These are phyloP conservation scores for Moxostoma hubbsi DNA, from an alignment of 2,797 vertebrate species.

Conservation along the genomic window DNA sequence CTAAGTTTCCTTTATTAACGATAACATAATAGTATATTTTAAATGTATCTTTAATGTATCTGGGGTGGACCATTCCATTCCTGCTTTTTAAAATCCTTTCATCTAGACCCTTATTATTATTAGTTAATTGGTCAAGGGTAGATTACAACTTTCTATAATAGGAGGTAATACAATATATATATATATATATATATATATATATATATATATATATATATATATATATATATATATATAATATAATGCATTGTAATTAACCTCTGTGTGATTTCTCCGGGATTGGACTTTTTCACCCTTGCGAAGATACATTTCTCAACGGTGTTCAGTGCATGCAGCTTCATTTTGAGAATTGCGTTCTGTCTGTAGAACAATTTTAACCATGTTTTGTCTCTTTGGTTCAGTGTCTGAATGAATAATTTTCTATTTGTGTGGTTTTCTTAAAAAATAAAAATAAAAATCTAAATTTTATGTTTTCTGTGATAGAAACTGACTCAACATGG, in stretches of 20 bases:
- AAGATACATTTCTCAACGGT: constrained; percentile 58
- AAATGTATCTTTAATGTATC: constrained; percentile 53
- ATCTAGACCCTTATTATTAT: background rate
- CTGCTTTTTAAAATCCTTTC: constrained; percentile 17
- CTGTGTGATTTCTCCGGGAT: constrained; percentile 22
- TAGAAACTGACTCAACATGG: background rate
- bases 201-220: too few species aligned
- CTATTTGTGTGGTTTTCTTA: constrained; percentile 18
- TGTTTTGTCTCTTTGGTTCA: constrained; percentile 39
- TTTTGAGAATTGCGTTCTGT: constrained; percentile 23
- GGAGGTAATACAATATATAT: too few species aligned
- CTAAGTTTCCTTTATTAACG: constrained; percentile 62
- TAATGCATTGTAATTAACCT: background rate
- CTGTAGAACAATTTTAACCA: constrained; percentile 29
- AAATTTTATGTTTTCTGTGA: constrained; percentile 16
- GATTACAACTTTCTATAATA: too few species aligned
- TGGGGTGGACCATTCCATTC: constrained; percentile 62
- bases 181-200: too few species aligned
- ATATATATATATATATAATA: too few species aligned
- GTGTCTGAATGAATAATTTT: constrained; percentile 5
- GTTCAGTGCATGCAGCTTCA: constrained; percentile 55
- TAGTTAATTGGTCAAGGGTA: background rate
- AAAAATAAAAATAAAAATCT: constrained; percentile 7
- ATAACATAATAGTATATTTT: constrained; percentile 40
- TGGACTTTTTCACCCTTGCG: constrained; percentile 61